Conservation (phyloP, 2,797 vertebrate genomes). For the Hyperoplus immaculatus region DNA sequence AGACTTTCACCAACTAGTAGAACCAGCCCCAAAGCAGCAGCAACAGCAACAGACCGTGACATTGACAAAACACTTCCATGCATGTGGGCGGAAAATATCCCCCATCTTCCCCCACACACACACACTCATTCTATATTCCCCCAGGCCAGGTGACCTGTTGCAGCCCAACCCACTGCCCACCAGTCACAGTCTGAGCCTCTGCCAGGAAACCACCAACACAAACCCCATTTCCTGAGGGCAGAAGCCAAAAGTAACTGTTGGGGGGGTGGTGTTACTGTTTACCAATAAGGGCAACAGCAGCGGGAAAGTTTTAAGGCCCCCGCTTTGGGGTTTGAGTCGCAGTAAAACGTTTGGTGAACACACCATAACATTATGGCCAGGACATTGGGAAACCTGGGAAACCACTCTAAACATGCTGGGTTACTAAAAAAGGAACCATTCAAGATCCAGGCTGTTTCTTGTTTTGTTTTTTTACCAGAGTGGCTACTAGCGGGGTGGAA, state of each 20-base stretch:
- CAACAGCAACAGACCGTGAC: conserved; percentile 61
- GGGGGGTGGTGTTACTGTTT: conserved; percentile 64
- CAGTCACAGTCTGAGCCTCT: conserved; percentile 47
- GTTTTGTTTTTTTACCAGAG: conserved; percentile 16
- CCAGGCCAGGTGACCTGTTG: conserved; percentile 67
- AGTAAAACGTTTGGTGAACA: conserved; percentile 23
- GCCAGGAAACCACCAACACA: conserved; percentile 75
- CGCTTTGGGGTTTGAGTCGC: conserved; percentile 43
- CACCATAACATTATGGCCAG: conserved; percentile 20
- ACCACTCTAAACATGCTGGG: conserved; percentile 68
- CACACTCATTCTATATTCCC: conserved; percentile 31
- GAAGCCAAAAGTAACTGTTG: conserved; percentile 66
- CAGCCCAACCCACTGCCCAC: conserved; percentile 41
- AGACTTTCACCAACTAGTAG: conserved; percentile 60
- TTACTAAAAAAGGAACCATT: conserved; percentile 51
- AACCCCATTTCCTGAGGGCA: conserved; percentile 75
- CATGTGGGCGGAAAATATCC: conserved; percentile 48
- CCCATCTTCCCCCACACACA: background rate
- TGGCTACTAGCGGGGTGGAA: background rate
- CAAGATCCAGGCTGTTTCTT: conserved; percentile 43
- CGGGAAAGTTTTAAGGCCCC: conserved; percentile 55
- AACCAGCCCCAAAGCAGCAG: conserved; percentile 59
- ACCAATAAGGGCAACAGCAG: conserved; percentile 68
- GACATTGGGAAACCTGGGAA: conserved; percentile 74
- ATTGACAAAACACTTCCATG: conserved; percentile 69